Conservation (phyloP, 1,140 invertebrate species). For the Scaptodrosophila lebanonensis region DNA sequence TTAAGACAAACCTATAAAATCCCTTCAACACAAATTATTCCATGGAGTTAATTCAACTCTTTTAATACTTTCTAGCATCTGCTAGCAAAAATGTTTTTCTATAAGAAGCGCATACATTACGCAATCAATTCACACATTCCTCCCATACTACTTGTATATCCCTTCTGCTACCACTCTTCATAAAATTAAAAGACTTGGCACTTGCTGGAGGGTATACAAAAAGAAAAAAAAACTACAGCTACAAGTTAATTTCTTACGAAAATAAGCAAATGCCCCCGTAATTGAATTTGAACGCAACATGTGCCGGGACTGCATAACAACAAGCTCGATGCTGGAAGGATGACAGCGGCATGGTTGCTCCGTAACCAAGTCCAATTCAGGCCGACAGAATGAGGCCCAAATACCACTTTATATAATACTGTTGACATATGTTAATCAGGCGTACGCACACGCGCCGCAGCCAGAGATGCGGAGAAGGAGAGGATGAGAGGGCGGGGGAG, state of each 20-base stretch:
- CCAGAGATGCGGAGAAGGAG: conserved; percentile 11
- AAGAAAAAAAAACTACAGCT: conserved; percentile 6
- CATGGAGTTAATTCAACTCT: too few relatives aligned
- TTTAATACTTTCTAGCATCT: too few relatives aligned
- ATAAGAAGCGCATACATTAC: too few relatives aligned
- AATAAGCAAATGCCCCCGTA: conserved; percentile 65
- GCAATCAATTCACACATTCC: too few relatives aligned
- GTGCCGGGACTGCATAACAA: conserved; percentile 11
- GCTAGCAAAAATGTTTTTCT: too few relatives aligned
- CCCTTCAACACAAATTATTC: too few relatives aligned
- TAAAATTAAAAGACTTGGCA: too few relatives aligned
- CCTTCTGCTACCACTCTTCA: too few relatives aligned
- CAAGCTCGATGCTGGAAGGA: conserved; percentile 21
- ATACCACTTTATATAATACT: conserved; percentile 76
- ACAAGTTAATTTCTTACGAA: conserved; percentile 71
- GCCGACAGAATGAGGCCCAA: conserved; percentile 41
- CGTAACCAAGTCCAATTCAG: conserved; percentile 35
- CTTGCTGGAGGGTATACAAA: conserved; percentile 1
- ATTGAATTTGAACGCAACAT: conserved; percentile 61
- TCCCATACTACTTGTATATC: too few relatives aligned
- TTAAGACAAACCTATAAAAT: too few relatives aligned
- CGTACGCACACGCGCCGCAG: conserved; percentile 67
- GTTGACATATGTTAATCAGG: conserved; percentile 77
- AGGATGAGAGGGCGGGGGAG: conserved; percentile 23
- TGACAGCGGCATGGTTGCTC: neutral